Evolutionary conservation across 2,113 vertebrate genomes (phyloP).

Genomic region (Hyaena hyaena): DNA sequence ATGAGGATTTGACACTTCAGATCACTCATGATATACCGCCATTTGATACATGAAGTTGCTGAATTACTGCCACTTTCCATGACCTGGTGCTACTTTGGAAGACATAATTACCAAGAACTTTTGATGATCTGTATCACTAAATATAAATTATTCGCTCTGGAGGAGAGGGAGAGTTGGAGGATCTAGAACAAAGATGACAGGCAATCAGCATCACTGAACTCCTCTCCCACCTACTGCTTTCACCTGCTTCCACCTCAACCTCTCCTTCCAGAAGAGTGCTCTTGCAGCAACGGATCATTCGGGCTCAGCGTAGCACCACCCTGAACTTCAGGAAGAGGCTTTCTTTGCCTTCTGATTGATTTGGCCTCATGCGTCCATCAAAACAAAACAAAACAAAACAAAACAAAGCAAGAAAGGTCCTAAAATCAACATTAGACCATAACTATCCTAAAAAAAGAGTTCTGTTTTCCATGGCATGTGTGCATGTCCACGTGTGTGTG

Average conservation of each 20-base stretch:
- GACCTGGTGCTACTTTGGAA: background rate
- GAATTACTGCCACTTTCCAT: background rate
- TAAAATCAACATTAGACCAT: background rate
- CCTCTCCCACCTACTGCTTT: background rate
- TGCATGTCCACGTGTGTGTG: too few species aligned
- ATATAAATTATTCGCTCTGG: background rate
- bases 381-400: background rate
- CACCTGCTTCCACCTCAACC: background rate
- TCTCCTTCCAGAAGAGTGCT: background rate
- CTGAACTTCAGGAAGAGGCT: background rate
- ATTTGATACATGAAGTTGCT: background rate
- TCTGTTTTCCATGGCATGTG: background rate
- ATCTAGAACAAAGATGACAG: background rate
- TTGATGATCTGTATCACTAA: background rate
- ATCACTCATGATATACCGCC: background rate
- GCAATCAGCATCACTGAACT: background rate
- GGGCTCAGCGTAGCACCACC: background rate
- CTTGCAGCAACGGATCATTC: background rate
- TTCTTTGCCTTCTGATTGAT: background rate
- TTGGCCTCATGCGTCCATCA: background rate
- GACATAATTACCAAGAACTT: background rate
- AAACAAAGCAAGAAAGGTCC: background rate
- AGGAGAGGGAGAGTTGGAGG: background rate
- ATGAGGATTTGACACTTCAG: background rate
- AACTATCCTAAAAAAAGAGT: background rate